phyloP scores from a whole-genome alignment of 2,113 vertebrate species.

The Dicaeum eximium region DNA sequence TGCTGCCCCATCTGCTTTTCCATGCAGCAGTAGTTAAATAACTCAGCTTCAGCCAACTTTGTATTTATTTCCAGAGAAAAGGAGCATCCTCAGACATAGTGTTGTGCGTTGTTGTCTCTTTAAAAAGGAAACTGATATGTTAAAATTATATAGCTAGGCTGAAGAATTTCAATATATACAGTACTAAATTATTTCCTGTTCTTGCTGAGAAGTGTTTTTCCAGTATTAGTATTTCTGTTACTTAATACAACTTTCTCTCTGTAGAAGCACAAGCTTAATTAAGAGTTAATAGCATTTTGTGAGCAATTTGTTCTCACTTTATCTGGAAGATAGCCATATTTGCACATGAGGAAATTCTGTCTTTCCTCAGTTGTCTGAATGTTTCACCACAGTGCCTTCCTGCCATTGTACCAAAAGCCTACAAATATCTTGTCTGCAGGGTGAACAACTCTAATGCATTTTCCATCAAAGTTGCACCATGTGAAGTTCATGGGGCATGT shows the following conservation, averaged over 20 bases:
- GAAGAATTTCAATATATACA: not conserved
- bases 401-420: conserved; percentile 73
- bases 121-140: not conserved
- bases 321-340: conserved; percentile 71
- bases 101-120: not conserved
- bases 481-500: not conserved
- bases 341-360: conserved; percentile 73
- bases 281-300: conserved; percentile 29
- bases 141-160: not conserved
- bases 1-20: not conserved
- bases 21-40: not conserved
- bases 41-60: conserved; percentile 3
- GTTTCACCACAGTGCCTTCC: conserved; percentile 80
- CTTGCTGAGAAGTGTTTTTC: conserved; percentile 29
- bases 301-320: conserved; percentile 61
- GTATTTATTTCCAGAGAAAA: conserved; percentile 47
- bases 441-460: conserved; percentile 51
- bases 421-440: conserved; percentile 41
- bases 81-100: not conserved
- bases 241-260: not conserved
- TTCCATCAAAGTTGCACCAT: conserved; percentile 51
- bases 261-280: conserved; percentile 16
- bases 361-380: conserved; percentile 78
- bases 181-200: conserved; percentile 56
- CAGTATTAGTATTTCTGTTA: conserved; percentile 39